These are phyloP conservation scores for Nezara viridula DNA, from an alignment of 2,888 invertebrate genomes.

Conservation along the genomic window DNA sequence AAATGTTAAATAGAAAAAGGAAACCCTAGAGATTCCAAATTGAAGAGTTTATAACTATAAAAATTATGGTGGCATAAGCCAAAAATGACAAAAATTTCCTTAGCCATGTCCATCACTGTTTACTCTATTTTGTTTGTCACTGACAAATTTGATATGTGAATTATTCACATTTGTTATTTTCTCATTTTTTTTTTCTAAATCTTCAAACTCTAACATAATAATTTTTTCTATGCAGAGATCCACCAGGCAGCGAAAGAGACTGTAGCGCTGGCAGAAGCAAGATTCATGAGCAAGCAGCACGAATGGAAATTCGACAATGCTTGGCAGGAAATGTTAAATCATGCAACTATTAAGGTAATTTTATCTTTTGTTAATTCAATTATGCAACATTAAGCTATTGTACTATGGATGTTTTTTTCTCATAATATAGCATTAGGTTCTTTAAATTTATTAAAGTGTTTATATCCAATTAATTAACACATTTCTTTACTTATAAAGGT, in stretches of 20 bases:
- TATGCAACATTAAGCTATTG: not conserved
- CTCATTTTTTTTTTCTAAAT: not conserved
- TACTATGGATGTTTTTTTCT: no score
- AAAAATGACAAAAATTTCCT: no score
- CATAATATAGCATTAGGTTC: no score
- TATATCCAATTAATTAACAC: not conserved
- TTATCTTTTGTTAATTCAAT: slow-evolving; percentile 20
- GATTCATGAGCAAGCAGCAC: slow-evolving; percentile 80
- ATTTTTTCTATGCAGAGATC: slow-evolving; percentile 74
- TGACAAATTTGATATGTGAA: no score
- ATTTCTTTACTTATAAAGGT: slow-evolving; percentile 73
- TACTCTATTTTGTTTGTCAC: no score
- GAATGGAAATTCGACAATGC: slow-evolving; percentile 94
- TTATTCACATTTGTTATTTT: not conserved
- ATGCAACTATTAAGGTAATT: slow-evolving; percentile 89
- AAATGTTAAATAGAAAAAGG: no score
- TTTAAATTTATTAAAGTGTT: not conserved
- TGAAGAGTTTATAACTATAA: no score
- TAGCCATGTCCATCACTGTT: no score
- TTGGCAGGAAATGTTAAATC: slow-evolving; percentile 97
- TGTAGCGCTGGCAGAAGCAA: slow-evolving; percentile 89
- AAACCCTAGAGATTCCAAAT: no score
- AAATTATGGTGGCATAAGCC: no score
- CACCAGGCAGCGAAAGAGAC: slow-evolving; percentile 96
- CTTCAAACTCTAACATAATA: not conserved